phyloP scores from a whole-genome alignment of 2,113 vertebrate genomes.

The Malurus elegans region DNA sequence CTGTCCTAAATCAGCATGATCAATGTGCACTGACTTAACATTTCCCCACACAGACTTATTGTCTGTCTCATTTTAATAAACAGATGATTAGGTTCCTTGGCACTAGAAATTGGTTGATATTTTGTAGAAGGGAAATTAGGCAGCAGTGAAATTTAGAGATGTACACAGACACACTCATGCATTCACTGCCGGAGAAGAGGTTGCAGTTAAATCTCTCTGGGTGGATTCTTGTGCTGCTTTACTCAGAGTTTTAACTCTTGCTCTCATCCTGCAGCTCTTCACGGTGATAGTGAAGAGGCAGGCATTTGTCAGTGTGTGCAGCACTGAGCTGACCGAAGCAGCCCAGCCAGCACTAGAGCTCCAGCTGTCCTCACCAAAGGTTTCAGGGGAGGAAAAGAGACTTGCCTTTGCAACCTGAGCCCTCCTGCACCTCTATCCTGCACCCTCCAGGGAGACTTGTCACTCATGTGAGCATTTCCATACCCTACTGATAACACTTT shows the following conservation, averaged over 20 bases:
- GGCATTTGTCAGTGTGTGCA: neutral
- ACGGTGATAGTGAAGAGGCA: neutral
- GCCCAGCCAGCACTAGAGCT: neutral
- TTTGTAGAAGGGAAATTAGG: neutral
- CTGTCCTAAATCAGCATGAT: constrained; percentile 47
- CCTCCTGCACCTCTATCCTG: neutral
- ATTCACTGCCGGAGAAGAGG: neutral
- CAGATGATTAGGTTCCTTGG: constrained; percentile 16
- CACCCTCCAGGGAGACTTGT: neutral
- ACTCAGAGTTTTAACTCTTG: neutral
- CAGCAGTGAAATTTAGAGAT: neutral
- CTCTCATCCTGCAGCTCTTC: neutral
- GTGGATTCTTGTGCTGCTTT: neutral
- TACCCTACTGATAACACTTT: neutral
- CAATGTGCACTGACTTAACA: neutral
- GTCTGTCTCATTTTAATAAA: constrained; percentile 49
- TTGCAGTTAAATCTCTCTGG: neutral
- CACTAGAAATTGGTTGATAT: neutral
- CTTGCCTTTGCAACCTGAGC: neutral
- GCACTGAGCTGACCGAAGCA: neutral
- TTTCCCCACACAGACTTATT: constrained; percentile 27
- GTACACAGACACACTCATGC: neutral
- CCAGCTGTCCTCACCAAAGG: neutral
- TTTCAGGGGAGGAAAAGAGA: neutral
- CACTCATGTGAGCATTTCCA: neutral